Conservation (phyloP, 2,113 vertebrate genomes). For the Psophia crepitans region DNA sequence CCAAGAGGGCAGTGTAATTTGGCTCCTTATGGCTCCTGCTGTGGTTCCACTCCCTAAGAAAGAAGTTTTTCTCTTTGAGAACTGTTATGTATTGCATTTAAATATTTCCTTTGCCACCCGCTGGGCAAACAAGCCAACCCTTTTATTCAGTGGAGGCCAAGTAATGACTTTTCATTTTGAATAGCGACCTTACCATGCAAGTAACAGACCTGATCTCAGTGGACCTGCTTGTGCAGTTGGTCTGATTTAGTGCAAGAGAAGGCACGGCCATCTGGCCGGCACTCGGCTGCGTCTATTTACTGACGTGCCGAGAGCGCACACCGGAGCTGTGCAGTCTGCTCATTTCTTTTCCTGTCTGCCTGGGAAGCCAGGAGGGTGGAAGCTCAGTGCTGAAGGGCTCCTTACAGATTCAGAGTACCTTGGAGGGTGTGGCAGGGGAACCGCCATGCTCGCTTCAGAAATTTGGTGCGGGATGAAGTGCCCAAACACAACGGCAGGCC, state of each 20-base stretch:
- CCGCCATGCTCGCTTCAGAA: not conserved
- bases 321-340: not conserved
- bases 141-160: constrained; percentile 5
- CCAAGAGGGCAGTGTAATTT: constrained; percentile 2
- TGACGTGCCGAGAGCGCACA: not conserved
- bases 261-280: accelerated
- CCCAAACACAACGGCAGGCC: not conserved
- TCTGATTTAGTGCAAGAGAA: not conserved
- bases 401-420: not conserved
- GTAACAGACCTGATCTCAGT: not conserved
- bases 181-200: not conserved
- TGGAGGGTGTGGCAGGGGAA: not conserved
- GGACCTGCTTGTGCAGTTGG: not conserved
- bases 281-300: not conserved
- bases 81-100: not conserved
- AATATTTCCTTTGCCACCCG: constrained; percentile 17
- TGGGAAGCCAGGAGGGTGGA: not conserved
- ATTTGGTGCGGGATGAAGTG: not conserved
- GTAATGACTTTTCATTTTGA: not conserved
- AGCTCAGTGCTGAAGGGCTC: not conserved
- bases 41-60: not conserved
- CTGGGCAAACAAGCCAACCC: not conserved
- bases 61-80: not conserved
- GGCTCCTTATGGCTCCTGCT: not conserved
- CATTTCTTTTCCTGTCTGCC: accelerated